A percentile compares a stretch with the other conserved stretches of the same genome.
phyloP scores from a whole-genome alignment of 2,888 invertebrate genomes.

The Plusia festucae region DNA sequence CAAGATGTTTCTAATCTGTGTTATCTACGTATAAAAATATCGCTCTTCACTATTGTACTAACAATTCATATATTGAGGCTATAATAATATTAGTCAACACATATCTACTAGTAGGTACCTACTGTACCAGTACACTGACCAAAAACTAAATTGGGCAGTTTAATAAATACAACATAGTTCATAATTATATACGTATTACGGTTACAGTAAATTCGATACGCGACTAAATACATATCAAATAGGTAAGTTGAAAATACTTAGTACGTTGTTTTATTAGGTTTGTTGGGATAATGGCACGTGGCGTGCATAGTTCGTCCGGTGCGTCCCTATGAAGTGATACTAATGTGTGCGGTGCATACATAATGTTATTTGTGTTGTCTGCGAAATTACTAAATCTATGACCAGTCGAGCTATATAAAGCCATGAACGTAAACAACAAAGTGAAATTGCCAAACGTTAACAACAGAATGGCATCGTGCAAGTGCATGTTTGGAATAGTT shows the following conservation, averaged over 20 bases:
- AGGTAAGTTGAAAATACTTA: slow-evolving; percentile 2
- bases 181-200: background rate
- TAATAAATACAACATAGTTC: background rate
- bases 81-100: too few species aligned
- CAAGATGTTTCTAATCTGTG: too few species aligned
- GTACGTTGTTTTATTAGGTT: slow-evolving; percentile 1
- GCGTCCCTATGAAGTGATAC: slow-evolving; percentile 2
- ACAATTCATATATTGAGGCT: too few species aligned
- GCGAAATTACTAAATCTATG: slow-evolving; percentile 35
- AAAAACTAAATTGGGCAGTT: background rate
- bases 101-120: too few species aligned
- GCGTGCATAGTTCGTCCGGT: background rate
- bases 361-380: slow-evolving; percentile 27
- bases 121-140: background rate
- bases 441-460: slow-evolving; percentile 68
- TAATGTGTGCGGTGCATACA: slow-evolving; percentile 7
- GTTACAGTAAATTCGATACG: background rate
- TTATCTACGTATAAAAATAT: too few species aligned
- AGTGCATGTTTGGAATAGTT: slow-evolving; percentile 73
- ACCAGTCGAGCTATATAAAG: slow-evolving; percentile 37
- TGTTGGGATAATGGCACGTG: background rate
- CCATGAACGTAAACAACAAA: slow-evolving; percentile 62
- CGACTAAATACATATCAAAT: background rate
- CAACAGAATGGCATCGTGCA: slow-evolving; percentile 75
- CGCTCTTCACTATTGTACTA: too few species aligned